A percentile compares a stretch with the other conserved stretches of the same genome.
phyloP scores from a whole-genome alignment of 2,113 vertebrate species.

The Chrysochloris asiatica region DNA sequence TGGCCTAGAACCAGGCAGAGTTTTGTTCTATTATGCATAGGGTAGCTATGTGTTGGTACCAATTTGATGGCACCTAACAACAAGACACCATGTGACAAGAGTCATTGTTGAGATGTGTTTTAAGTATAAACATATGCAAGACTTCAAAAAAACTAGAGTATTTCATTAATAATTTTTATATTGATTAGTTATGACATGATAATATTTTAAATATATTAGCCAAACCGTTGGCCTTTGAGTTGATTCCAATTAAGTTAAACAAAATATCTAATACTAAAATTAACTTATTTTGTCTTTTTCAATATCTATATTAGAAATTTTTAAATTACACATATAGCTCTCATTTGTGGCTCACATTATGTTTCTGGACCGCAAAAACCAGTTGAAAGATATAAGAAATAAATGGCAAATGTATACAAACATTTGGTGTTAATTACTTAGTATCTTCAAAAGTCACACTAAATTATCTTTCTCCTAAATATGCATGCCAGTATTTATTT shows the following conservation, averaged over 20 bases:
- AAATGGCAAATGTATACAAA: conserved; percentile 24
- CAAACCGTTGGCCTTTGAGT: too few relatives aligned
- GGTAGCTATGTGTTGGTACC: too few relatives aligned
- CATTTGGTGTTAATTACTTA: background rate
- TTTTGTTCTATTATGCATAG: too few relatives aligned
- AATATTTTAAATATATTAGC: background rate
- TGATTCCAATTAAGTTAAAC: background rate
- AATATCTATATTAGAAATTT: background rate
- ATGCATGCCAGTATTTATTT: conserved; percentile 32
- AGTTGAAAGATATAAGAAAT: background rate
- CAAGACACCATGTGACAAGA: background rate
- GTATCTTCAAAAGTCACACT: conserved; percentile 44
- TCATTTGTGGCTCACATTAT: background rate
- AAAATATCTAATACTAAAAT: background rate
- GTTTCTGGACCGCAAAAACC: background rate
- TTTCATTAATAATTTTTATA: background rate
- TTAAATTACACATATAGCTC: background rate
- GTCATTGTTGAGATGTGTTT: background rate
- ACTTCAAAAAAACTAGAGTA: background rate
- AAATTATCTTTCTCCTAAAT: conserved; percentile 53
- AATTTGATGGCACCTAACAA: too few relatives aligned
- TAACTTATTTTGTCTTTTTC: conserved; percentile 11
- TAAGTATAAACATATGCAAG: background rate
- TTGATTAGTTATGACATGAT: background rate
- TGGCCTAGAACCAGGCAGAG: too few relatives aligned